Conservation (phyloP, 2,797 vertebrate species). For the Mastacembelus armatus region DNA sequence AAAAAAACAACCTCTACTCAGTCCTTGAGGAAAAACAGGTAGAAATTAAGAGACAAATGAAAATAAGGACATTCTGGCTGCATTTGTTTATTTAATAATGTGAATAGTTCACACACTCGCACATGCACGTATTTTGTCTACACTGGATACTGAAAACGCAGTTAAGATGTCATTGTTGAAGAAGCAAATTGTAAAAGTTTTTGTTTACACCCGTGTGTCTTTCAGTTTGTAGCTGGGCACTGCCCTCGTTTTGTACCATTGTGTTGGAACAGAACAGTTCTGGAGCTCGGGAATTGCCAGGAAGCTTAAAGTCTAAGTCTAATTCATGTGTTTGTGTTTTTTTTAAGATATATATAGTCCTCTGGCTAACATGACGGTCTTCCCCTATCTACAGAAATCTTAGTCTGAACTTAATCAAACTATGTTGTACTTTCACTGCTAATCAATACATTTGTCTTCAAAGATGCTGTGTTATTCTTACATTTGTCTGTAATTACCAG, state of each 20-base stretch:
- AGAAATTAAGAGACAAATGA: slow-evolving; percentile 10
- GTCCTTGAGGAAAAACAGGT: slow-evolving; percentile 5
- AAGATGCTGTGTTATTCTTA: slow-evolving; percentile 7
- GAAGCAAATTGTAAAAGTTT: too few species aligned
- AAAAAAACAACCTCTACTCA: background rate
- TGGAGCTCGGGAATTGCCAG: too few species aligned
- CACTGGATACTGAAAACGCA: background rate
- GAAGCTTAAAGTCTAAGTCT: background rate
- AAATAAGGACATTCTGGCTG: background rate
- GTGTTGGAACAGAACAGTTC: background rate
- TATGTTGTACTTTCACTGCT: too few species aligned
- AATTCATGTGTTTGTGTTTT: background rate
- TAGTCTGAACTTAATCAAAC: too few species aligned
- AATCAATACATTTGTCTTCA: too few species aligned
- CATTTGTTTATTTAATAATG: background rate
- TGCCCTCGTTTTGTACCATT: too few species aligned
- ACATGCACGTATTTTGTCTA: background rate
- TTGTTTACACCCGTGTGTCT: too few species aligned
- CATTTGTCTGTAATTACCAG: slow-evolving; percentile 10
- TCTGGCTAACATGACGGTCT: too few species aligned
- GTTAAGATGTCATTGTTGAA: too few species aligned
- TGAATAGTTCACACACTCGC: background rate
- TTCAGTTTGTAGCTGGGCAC: too few species aligned
- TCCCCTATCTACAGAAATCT: too few species aligned
- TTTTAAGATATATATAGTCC: too few species aligned